Conservation (phyloP, 2,888 invertebrate genomes). For the Trichogramma evanescens region DNA sequence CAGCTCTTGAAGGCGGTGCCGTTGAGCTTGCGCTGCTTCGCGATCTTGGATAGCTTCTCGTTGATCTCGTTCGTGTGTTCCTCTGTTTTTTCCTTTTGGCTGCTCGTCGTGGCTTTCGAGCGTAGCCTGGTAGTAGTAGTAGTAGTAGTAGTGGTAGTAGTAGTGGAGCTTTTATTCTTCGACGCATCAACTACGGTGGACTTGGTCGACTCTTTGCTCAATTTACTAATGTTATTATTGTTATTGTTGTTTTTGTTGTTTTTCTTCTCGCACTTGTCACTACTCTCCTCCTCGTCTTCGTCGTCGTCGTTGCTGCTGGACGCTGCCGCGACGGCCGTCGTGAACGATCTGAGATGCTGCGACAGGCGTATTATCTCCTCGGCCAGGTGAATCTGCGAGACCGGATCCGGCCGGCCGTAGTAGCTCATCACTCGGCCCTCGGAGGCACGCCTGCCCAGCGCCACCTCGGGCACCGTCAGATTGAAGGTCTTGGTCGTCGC, state of each 20-base stretch:
- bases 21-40: conserved; percentile 36
- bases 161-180: no score
- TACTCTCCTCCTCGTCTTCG: neutral
- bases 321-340: conserved; percentile 19
- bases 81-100: conserved; percentile 4
- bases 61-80: conserved; percentile 38
- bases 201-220: neutral
- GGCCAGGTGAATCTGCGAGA: conserved; percentile 53
- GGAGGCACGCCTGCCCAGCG: conserved; percentile 67
- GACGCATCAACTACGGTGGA: no score
- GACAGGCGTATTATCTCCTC: conserved; percentile 79
- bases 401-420: conserved; percentile 31
- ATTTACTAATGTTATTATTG: neutral
- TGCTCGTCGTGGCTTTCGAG: neutral
- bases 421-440: conserved; percentile 59
- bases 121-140: no score
- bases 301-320: neutral
- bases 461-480: conserved; percentile 23
- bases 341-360: conserved; percentile 56
- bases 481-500: neutral
- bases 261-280: neutral
- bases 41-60: conserved; percentile 38
- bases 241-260: neutral
- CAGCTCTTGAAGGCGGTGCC: conserved; percentile 42
- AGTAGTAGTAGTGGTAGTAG: no score